Conservation (phyloP, 2,797 vertebrate species). For the Novumbra hubbsi region DNA sequence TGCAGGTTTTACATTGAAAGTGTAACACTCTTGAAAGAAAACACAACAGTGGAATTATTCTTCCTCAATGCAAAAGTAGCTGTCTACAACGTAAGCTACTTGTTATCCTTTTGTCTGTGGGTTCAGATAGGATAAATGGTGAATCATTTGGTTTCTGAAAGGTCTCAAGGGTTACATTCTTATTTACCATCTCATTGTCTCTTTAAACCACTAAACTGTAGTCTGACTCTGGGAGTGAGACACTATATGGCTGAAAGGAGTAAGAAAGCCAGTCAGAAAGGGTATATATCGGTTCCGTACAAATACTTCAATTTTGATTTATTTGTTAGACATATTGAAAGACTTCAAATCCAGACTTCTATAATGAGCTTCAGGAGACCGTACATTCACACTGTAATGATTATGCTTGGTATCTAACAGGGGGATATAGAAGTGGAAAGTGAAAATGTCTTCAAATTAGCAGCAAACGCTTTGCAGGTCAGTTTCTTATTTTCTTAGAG, state of each 20-base stretch:
- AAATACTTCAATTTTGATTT: constrained; percentile 31
- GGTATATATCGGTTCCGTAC: not conserved
- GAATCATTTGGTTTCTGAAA: constrained; percentile 18
- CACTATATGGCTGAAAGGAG: constrained; percentile 30
- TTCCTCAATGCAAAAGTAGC: constrained; percentile 95
- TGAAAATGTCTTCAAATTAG: constrained; percentile 92
- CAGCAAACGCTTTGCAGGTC: constrained; percentile 92
- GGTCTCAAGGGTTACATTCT: constrained; percentile 27
- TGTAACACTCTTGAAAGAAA: constrained; percentile 94
- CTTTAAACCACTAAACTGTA: not conserved
- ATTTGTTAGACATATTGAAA: constrained; percentile 6
- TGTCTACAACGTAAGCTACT: constrained; percentile 85
- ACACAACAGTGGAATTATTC: constrained; percentile 94
- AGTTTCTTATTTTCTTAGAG: constrained; percentile 36
- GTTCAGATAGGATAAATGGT: constrained; percentile 12
- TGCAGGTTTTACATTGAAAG: constrained; percentile 93
- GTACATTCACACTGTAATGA: constrained; percentile 12
- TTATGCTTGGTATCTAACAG: constrained; percentile 64
- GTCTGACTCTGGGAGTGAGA: constrained; percentile 51
- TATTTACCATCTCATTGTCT: constrained; percentile 56
- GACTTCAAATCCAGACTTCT: constrained; percentile 6
- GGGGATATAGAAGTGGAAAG: constrained; percentile 94
- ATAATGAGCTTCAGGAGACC: constrained; percentile 1
- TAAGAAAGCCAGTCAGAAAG: not conserved
- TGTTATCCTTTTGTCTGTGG: constrained; percentile 5